A percentile compares a stretch with the other conserved stretches of the same genome.
These are phyloP conservation scores for Pogonophryne albipinna DNA, from an alignment of 2,797 vertebrate genomes.

Conservation along the genomic window DNA sequence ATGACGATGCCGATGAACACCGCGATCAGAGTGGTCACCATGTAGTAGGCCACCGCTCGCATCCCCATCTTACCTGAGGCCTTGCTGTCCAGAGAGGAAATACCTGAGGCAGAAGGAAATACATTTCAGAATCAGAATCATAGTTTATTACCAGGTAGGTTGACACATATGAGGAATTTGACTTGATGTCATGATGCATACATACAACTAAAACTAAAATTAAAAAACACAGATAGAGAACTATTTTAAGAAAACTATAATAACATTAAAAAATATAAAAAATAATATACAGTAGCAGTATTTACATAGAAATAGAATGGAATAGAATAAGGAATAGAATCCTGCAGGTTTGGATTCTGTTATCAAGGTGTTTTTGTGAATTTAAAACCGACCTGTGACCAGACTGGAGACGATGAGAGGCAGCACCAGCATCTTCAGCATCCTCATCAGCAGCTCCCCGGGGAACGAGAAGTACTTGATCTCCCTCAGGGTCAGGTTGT, in stretches of 20 bases:
- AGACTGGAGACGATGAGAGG: slow-evolving; percentile 97
- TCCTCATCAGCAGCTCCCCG: slow-evolving; percentile 96
- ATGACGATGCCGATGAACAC: slow-evolving; percentile 96
- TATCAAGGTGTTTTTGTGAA: not conserved
- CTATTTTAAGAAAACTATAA: too few species aligned
- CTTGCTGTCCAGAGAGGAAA: slow-evolving; percentile 95
- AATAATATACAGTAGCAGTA: too few species aligned
- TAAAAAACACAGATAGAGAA: too few species aligned
- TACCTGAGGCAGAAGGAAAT: slow-evolving; percentile 81
- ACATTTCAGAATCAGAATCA: not conserved
- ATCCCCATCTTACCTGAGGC: slow-evolving; percentile 95
- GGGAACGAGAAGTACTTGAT: slow-evolving; percentile 98
- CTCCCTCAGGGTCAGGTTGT: slow-evolving; percentile 90
- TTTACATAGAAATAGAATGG: too few species aligned
- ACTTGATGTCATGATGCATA: too few species aligned
- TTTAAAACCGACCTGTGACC: slow-evolving; percentile 93
- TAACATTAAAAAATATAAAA: too few species aligned
- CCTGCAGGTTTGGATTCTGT: not conserved
- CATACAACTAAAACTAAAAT: too few species aligned
- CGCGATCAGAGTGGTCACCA: slow-evolving; percentile 94
- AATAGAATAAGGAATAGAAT: too few species aligned
- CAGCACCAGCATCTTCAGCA: slow-evolving; percentile 97
- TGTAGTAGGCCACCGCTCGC: slow-evolving; percentile 93
- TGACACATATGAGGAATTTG: too few species aligned
- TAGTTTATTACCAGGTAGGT: too few species aligned